A percentile compares a stretch with the other conserved stretches of the same genome.
These are phyloP conservation scores for Habroteleia sp. DNA, from an alignment of 2,888 invertebrate genomes.

Conservation along the genomic window DNA sequence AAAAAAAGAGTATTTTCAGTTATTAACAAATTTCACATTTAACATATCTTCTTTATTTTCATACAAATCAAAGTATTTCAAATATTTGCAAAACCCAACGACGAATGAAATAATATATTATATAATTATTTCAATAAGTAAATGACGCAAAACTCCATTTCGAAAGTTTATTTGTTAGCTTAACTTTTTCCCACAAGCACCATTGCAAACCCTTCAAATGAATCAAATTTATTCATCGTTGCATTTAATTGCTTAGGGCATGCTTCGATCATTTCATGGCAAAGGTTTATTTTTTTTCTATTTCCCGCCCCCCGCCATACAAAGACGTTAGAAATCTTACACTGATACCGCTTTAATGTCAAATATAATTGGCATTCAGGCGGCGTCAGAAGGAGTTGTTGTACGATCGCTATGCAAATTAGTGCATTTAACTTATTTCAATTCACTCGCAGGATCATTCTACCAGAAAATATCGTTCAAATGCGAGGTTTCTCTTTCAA, in stretches of 20 bases:
- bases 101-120: too few species aligned
- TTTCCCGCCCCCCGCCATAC: conserved; percentile 29
- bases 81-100: too few species aligned
- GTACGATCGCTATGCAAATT: conserved; percentile 4
- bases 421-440: conserved; percentile 22
- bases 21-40: too few species aligned
- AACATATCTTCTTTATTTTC: too few species aligned
- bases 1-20: too few species aligned
- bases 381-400: conserved; percentile 4
- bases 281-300: conserved; percentile 31
- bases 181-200: too few species aligned
- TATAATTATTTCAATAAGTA: too few species aligned
- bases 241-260: conserved; percentile 11
- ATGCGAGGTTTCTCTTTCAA: too few species aligned
- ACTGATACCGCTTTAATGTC: conserved; percentile 16
- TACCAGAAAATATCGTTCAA: conserved; percentile 6
- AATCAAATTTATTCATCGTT: conserved; percentile 20
- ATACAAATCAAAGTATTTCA: too few species aligned
- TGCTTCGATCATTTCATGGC: conserved; percentile 10
- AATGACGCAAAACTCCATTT: too few species aligned
- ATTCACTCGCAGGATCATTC: conserved; percentile 5
- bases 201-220: too few species aligned
- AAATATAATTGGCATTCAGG: conserved; percentile 19
- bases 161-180: too few species aligned
- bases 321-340: conserved; percentile 30